Evolutionary conservation across 2,888 invertebrate species (phyloP).

Genomic region (Epsilonema sp.): DNA sequence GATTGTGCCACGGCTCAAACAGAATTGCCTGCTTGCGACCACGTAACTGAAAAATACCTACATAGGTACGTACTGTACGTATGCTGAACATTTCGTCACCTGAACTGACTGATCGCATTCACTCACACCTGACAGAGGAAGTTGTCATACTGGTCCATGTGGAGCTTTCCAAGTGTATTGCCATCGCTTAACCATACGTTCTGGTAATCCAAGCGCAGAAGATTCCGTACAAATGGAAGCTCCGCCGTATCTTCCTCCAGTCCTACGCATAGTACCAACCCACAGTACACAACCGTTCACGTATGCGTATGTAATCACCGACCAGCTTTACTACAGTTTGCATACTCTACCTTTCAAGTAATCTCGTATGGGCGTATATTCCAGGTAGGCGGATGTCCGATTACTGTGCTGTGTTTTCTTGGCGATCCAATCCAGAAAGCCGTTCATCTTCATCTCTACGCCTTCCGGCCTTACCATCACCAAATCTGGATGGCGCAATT

Average conservation of each 20-base stretch:
- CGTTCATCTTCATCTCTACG: slow-evolving; percentile 22
- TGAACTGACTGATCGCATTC: not conserved
- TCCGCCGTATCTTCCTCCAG: slow-evolving; percentile 22
- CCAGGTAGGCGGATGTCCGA: slow-evolving; percentile 26
- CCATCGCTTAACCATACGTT: slow-evolving; percentile 33
- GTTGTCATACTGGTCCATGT: slow-evolving; percentile 31
- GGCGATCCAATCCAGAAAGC: slow-evolving; percentile 25
- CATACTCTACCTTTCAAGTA: slow-evolving; percentile 13
- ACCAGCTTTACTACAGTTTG: no score
- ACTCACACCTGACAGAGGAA: slow-evolving; percentile 27
- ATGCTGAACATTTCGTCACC: not conserved
- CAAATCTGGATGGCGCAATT: slow-evolving; percentile 24
- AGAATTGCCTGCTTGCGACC: slow-evolving; percentile 26
- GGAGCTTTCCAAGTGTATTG: slow-evolving; percentile 29
- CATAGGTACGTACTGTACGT: no score
- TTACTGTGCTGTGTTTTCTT: slow-evolving; percentile 14
- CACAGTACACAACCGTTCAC: no score
- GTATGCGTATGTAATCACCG: no score
- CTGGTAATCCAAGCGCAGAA: slow-evolving; percentile 13
- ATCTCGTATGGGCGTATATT: slow-evolving; percentile 28
- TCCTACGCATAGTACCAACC: no score
- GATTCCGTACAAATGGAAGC: slow-evolving; percentile 18
- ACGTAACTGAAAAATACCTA: slow-evolving; percentile 16
- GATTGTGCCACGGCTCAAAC: slow-evolving; percentile 28
- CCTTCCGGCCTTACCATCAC: slow-evolving; percentile 29